Conservation (phyloP, 2,888 invertebrate genomes). For the Patella caerulea region DNA sequence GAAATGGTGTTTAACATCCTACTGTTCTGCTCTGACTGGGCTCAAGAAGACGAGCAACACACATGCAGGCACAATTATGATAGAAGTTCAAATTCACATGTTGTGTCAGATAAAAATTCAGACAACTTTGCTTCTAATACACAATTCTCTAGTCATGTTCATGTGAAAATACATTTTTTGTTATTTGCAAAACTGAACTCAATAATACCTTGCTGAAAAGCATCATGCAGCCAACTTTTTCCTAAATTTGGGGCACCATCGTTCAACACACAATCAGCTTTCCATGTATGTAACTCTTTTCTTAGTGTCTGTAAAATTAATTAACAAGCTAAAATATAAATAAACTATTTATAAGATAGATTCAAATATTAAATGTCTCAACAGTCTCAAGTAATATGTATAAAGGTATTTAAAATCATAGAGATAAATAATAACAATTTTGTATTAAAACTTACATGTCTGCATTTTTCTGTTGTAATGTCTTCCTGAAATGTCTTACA, state of each 20-base stretch:
- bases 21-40: no score
- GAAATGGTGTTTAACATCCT: no score
- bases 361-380: neutral
- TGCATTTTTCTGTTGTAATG: constrained; percentile 95
- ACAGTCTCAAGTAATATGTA: constrained; percentile 7
- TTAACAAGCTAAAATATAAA: neutral
- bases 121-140: no score
- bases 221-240: constrained; percentile 96
- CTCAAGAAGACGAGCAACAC: no score
- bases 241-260: constrained; percentile 99
- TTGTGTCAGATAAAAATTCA: no score
- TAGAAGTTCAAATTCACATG: no score
- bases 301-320: constrained; percentile 76
- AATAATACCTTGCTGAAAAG: constrained; percentile 85
- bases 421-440: neutral
- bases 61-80: no score
- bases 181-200: neutral
- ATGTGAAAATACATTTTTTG: neutral
- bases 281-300: constrained; percentile 93
- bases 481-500: constrained; percentile 93
- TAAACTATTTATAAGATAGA: neutral
- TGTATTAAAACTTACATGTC: constrained; percentile 63
- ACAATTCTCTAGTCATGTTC: no score
- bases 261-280: constrained; percentile 95
- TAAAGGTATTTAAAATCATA: neutral